Base-by-base conservation (phyloP, 2,888 invertebrate species). In the Macaria notata region DNA sequence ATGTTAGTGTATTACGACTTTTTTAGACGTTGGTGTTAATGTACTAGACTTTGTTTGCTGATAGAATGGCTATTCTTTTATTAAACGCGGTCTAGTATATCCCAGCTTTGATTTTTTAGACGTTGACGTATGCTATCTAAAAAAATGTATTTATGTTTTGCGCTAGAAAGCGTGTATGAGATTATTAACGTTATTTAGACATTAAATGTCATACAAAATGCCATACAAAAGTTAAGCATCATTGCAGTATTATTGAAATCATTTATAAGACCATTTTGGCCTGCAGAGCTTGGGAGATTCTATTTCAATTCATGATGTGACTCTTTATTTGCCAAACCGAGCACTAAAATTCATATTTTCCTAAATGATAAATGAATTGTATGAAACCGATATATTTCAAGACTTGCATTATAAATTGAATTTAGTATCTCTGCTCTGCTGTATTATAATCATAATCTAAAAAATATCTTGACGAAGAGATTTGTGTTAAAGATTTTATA, bases 151-250 rank as follows among this genome's bases (percentile, higher is more conserved):
- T 65, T 68, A 68, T 77, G 70, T 81, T 71, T 72, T 66, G 61
- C 74, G 75, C 75, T 53, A 65, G 63, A 63, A 64, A 58, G 66
- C 61, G 66, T 41, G 44, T 65, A 69, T 83, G 89, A 89, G 89
- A 88, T 88, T 88, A 88, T 84, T 86, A 85, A 82, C 75, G 39
- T 59, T 54, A 57, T 49, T 78, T 83, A 83, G 90, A 80, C 89
- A 90, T 90, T 56, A 83, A 86, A 90, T 88, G 90, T 90, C 88
- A 61, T 19, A 19, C 19, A 19, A 19, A 19, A 69, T 65, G 70
- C 69, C 65, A 67, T 72, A 75, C 72, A 72, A 63, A 76, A 75
- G 64, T 72, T 70, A 63, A 76, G 76, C 73, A 74, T 75, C 73
- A 72, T 79, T 76, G 78, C 76, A 75, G 73, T 79, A 78, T 80